phyloP scores from a whole-genome alignment of 2,797 vertebrate genomes.

The Coregonus suidteri region DNA sequence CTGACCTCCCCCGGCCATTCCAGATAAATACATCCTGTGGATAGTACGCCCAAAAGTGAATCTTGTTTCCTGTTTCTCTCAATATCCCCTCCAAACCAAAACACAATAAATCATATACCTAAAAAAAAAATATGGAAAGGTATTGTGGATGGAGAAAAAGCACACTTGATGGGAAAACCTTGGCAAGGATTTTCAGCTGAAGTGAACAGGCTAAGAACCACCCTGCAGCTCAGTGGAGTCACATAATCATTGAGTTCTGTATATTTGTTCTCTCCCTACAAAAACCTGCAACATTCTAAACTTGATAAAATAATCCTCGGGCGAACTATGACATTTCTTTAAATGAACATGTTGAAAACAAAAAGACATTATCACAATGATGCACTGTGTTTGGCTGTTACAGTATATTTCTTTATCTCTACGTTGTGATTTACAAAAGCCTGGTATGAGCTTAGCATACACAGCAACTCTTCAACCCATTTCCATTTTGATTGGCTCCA shows the following conservation, averaged over 20 bases:
- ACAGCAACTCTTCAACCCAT: conserved; percentile 23
- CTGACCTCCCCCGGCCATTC: conserved; percentile 9
- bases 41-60: background rate
- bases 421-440: too few relatives aligned
- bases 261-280: too few relatives aligned
- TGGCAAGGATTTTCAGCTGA: background rate
- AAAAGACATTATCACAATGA: background rate
- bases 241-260: too few relatives aligned
- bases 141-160: conserved; percentile 3
- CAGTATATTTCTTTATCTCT: background rate
- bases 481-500: conserved; percentile 41
- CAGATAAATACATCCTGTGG: background rate
- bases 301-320: background rate
- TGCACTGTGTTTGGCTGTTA: background rate
- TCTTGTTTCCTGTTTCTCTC: background rate
- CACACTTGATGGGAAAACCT: background rate
- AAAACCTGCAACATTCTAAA: background rate
- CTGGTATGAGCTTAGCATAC: conserved; percentile 12
- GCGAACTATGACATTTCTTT: background rate
- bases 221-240: too few relatives aligned
- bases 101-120: conserved; percentile 3
- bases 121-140: too few relatives aligned
- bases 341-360: conserved; percentile 10
- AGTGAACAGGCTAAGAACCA: too few relatives aligned
- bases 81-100: conserved; percentile 1